Percentiles rank a stretch among this genome's conserved stretches.
These are phyloP conservation scores for Hyperoodon ampullatus DNA, from an alignment of 2,113 vertebrate genomes.

Conservation along the genomic window DNA sequence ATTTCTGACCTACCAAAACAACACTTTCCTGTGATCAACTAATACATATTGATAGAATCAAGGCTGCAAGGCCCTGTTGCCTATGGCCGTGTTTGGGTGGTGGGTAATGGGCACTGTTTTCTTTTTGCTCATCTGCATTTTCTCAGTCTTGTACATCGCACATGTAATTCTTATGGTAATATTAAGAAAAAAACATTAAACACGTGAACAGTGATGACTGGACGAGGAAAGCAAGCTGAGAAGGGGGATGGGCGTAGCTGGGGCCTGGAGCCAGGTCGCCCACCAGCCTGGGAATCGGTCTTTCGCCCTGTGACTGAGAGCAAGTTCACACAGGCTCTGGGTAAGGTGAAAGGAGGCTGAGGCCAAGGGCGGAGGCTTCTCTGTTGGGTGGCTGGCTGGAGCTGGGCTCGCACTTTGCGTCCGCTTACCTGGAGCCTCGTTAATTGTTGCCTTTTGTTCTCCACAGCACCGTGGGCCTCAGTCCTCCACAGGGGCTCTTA, in stretches of 20 bases:
- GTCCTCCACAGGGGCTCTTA: neutral
- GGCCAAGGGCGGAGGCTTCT: neutral
- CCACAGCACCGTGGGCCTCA: neutral
- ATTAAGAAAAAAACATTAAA: neutral
- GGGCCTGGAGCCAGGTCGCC: neutral
- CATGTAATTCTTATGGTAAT: neutral
- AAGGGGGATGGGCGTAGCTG: neutral
- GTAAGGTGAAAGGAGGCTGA: neutral
- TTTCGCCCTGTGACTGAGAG: neutral
- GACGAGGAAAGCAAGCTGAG: neutral
- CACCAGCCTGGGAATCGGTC: neutral
- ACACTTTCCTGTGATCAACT: neutral
- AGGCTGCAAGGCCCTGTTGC: neutral
- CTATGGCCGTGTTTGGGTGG: neutral
- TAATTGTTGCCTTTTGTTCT: slow-evolving; percentile 41
- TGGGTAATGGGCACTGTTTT: neutral
- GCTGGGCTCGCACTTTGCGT: neutral
- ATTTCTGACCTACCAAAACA: neutral
- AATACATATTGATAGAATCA: neutral
- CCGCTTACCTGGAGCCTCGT: neutral
- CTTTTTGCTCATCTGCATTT: neutral
- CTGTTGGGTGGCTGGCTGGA: neutral
- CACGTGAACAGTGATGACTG: too few species aligned
- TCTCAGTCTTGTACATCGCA: neutral
- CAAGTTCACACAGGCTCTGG: neutral